A percentile compares a stretch with the other conserved stretches of the same genome.
These are phyloP conservation scores for Caenorhabditis uteleia DNA, from an alignment of 2,888 invertebrate genomes.

Conservation along the genomic window DNA sequence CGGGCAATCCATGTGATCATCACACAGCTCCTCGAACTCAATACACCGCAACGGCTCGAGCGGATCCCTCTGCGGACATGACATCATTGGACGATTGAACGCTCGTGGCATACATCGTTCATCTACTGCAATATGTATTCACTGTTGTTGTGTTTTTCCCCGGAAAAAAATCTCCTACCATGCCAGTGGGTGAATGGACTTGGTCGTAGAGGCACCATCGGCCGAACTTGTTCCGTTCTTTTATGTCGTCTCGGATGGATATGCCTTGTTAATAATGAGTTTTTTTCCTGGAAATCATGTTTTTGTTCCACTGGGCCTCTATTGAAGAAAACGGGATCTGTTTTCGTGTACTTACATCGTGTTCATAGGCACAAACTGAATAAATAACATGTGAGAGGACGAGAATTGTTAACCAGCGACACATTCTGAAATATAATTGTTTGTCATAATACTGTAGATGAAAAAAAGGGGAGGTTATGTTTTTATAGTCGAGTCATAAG, in stretches of 20 bases:
- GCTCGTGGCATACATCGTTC: conserved; percentile 18
- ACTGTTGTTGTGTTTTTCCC: too few species aligned
- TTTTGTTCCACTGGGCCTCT: too few species aligned
- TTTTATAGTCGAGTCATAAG: too few species aligned
- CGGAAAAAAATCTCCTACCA: background rate
- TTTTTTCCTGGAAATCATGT: too few species aligned
- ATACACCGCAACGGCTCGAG: conserved; percentile 19
- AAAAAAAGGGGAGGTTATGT: too few species aligned
- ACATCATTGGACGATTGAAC: conserved; percentile 16
- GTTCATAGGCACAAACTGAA: too few species aligned
- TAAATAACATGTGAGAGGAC: too few species aligned
- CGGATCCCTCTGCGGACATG: conserved; percentile 21
- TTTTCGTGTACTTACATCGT: too few species aligned
- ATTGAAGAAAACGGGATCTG: too few species aligned
- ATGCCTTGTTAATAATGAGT: background rate
- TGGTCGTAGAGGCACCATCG: background rate
- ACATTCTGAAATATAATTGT: too few species aligned
- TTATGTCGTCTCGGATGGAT: background rate
- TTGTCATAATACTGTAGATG: too few species aligned
- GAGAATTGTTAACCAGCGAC: too few species aligned
- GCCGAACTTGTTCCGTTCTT: background rate
- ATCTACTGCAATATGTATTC: conserved; percentile 21
- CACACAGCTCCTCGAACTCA: conserved; percentile 34
- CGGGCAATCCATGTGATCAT: conserved; percentile 37
- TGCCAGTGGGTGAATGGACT: background rate